These are phyloP conservation scores for Spizaetus ornatus DNA, from an alignment of 2,113 vertebrate species.

Conservation along the genomic window DNA sequence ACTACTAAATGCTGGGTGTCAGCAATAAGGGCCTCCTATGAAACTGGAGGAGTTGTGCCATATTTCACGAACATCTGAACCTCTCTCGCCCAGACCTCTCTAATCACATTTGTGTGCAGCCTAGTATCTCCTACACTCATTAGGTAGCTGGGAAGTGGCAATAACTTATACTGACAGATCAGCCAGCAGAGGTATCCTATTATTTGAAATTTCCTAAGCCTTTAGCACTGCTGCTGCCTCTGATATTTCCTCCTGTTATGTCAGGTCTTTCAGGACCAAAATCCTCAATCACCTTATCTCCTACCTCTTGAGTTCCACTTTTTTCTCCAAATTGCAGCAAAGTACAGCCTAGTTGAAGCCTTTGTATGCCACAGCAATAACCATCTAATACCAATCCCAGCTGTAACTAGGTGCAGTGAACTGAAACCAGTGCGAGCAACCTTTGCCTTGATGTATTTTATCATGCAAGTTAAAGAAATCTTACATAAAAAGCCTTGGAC, in stretches of 20 bases:
- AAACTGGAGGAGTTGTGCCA: background rate
- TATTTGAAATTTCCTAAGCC: background rate
- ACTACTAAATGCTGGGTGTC: background rate
- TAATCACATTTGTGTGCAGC: background rate
- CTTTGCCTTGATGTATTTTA: background rate
- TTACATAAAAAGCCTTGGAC: conserved; percentile 92
- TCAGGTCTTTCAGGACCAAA: background rate
- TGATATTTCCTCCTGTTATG: background rate
- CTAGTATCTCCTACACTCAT: background rate
- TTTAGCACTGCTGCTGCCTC: background rate
- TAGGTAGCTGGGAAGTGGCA: background rate
- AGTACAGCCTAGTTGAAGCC: background rate
- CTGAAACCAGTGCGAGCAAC: background rate
- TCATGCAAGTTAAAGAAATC: conserved; percentile 23
- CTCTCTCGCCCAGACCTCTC: background rate
- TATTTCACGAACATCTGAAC: background rate
- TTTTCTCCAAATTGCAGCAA: background rate
- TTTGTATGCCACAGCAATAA: background rate
- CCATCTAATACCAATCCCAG: background rate
- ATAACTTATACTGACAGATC: background rate
- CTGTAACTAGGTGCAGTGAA: background rate
- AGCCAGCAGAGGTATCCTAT: background rate
- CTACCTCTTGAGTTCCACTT: background rate
- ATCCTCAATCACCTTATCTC: background rate
- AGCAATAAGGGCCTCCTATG: background rate